Base-by-base conservation (phyloP, 35 echinoderm and acorn worm species). In the Apostichopus japonicus region DNA sequence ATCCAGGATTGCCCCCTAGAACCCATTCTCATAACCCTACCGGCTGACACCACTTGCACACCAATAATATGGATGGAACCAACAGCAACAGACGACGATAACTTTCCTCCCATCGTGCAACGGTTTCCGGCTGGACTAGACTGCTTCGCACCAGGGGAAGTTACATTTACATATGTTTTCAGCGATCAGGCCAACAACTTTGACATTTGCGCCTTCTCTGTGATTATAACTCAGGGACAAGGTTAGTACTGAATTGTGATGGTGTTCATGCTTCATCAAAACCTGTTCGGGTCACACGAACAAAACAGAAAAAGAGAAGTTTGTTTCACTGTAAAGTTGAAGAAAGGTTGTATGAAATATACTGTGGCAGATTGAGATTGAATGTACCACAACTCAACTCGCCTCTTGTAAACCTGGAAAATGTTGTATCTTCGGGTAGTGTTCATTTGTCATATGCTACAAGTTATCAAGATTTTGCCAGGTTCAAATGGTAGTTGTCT, bases 61-160 rank as follows among this genome's bases (percentile, higher is more conserved):
- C 13, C 71, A 22, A 79, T 91, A 27, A 56, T 91, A 44, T 91
- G 90, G 90, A 79, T 56, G 13, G 72, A 77, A 79, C 90, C 90
- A 58, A 23, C 90, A 8, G 90, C 90, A 23, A 76, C 72, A 19
- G 90, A 91, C 19, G 72, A 91, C 25, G 77, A 79, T n/a, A 72
- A 72, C 21, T 24, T 65, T 6, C 86, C 86, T 21, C 86, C 86
- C 23, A 24, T 5, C 5, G 86, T 89, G 17, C 61, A 65, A 63
- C 86, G 86, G 13, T 89, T 89, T 23, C 86, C 86, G 4, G 17
- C 23, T 17, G 21, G 19, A 5, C 22, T 5, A 16, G 33, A 73
- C 17, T 89, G 86, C 24, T 89, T 89, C 72, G 23, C 19, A 15
- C 6, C 63, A 13, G 86, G 86, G 10, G 86, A 67, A 25, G 24